Evolutionary conservation across 2,888 invertebrate species (phyloP), one percentile per base, ranked within the genome.

Genomic region (Thera obeliscata): DNA sequence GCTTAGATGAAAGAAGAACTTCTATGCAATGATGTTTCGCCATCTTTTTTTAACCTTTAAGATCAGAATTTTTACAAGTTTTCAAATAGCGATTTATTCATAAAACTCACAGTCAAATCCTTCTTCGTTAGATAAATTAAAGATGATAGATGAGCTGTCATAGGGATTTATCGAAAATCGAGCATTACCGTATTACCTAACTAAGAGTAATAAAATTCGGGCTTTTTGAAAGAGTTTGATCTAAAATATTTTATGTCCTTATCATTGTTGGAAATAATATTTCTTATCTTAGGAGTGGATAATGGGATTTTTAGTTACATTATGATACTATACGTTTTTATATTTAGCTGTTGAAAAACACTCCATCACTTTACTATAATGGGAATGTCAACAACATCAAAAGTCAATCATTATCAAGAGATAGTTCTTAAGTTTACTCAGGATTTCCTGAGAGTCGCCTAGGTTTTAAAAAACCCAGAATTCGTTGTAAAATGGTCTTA

Each of bases 81-180:
- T 52, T 9, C 7, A 22, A 50, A 59, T 35, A 22, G 33, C 50
- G 62, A 50, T 41, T 43, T 57, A 55, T 61, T 61, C 54, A 55
- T 36, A n/a, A 77, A 80, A 70, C 70, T 74, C 65, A 63, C 60
- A 75, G 76, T 75, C 78, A 78, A 79, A 80, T 78, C 76, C 77
- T 83, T 79, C 66, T 70, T 73, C 68, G 77, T 76, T 78, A 73
- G 71, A 77, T 78, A 81, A 81, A 76, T 81, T 78, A 75, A 76
- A 74, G 74, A 82, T 84, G 85, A 86, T 86, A 75, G 84, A 85
- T 83, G 81, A 69, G 74, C 76, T 76, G 74, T 74, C 75, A 58
- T 68, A 67, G 76, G 79, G 73, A 80, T 79, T 43, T 80, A 80
- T 81, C 78, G 76, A 78, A 80, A 77, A 78, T 75, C 70, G 71